A percentile compares a stretch with the other conserved stretches of the same genome.
These are phyloP conservation scores for Dasyurus viverrinus DNA, from an alignment of 2,113 vertebrate species.

Conservation along the genomic window DNA sequence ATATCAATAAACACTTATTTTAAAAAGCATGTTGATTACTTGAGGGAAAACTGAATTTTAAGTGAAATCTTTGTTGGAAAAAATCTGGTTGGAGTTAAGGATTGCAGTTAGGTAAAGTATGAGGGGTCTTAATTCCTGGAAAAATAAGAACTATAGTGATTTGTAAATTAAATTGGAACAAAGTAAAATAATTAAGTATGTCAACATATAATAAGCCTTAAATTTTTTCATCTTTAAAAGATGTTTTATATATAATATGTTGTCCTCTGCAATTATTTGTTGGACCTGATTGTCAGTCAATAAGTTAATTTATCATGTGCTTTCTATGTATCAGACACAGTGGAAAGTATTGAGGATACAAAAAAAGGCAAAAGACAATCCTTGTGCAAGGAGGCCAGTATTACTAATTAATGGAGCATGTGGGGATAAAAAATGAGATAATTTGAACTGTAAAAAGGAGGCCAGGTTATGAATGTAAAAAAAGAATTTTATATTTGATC, in stretches of 20 bases:
- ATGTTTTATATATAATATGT: background rate
- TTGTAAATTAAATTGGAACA: background rate
- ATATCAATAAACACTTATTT: background rate
- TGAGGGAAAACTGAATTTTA: background rate
- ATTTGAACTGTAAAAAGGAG: background rate
- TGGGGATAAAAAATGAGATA: background rate
- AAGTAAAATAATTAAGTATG: background rate
- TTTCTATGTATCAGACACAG: background rate
- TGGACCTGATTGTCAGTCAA: background rate
- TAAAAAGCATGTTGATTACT: background rate
- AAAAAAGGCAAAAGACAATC: background rate
- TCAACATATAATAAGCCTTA: background rate
- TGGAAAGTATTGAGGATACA: background rate
- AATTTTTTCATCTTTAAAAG: background rate
- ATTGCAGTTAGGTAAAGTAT: background rate
- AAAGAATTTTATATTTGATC: background rate
- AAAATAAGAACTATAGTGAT: background rate
- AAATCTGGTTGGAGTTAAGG: background rate
- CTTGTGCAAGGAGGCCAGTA: background rate
- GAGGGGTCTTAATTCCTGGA: background rate
- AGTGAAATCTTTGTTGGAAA: background rate
- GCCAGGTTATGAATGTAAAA: background rate
- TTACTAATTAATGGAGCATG: background rate
- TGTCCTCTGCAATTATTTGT: background rate
- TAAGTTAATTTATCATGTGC: background rate